phyloP scores from a whole-genome alignment of 2,888 invertebrate species.

The Muscina levida region DNA sequence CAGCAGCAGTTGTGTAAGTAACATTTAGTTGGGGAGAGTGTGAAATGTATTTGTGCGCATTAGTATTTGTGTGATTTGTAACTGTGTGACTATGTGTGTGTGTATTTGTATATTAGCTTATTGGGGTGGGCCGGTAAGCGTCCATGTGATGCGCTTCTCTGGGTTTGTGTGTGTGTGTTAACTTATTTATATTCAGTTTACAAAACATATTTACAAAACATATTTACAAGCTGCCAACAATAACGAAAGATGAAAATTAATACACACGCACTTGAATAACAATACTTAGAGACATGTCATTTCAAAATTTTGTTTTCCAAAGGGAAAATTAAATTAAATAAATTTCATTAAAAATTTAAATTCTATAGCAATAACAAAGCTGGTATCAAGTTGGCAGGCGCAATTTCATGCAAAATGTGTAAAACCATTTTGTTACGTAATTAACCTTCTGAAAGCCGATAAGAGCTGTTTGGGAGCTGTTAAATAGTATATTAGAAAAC shows the following conservation, averaged over 20 bases:
- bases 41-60: background rate
- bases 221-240: slow-evolving; percentile 10
- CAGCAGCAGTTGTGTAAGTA: background rate
- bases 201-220: slow-evolving; percentile 26
- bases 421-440: too few relatives aligned
- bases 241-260: slow-evolving; percentile 16
- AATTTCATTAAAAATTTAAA: slow-evolving; percentile 11
- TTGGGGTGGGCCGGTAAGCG: background rate
- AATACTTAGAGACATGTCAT: slow-evolving; percentile 4
- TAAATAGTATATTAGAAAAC: too few relatives aligned
- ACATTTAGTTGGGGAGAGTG: slow-evolving; percentile 1
- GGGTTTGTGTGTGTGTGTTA: background rate
- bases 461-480: too few relatives aligned
- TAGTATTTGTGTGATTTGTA: background rate
- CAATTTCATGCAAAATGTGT: too few relatives aligned
- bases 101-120: background rate
- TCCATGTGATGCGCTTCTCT: background rate
- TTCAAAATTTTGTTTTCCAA: background rate
- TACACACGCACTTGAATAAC: slow-evolving; percentile 9
- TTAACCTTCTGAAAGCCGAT: too few relatives aligned
- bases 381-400: too few relatives aligned
- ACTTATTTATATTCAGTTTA: slow-evolving; percentile 34
- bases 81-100: background rate
- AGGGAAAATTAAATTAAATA: slow-evolving; percentile 23
- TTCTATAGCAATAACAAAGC: too few relatives aligned